Conservation (phyloP, 2,113 vertebrate species). For the Amphilophus citrinellus region DNA sequence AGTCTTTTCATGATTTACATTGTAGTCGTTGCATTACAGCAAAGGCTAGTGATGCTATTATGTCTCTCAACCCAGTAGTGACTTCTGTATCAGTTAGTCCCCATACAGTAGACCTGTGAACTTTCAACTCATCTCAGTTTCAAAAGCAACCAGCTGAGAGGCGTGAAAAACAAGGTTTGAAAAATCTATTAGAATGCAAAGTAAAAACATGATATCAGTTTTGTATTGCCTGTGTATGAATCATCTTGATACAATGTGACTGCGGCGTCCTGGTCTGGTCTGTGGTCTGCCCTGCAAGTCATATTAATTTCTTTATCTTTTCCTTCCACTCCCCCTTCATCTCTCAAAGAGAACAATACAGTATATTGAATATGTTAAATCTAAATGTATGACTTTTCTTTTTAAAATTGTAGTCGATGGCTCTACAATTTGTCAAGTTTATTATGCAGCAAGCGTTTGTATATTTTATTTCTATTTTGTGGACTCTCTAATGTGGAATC, state of each 20-base stretch:
- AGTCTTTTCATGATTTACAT: conserved; percentile 24
- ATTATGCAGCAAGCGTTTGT: neutral
- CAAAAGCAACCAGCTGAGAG: neutral
- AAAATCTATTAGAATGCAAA: neutral
- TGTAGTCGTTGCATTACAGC: neutral
- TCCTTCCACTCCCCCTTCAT: neutral
- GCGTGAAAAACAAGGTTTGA: neutral
- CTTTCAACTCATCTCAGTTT: neutral
- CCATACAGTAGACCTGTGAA: neutral
- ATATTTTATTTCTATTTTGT: neutral
- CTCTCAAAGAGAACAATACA: neutral
- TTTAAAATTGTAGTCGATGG: neutral
- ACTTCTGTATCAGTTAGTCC: conserved; percentile 3
- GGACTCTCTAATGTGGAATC: neutral
- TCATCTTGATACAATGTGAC: neutral
- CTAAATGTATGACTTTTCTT: neutral
- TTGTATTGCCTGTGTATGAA: neutral
- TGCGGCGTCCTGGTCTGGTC: neutral
- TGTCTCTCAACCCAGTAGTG: conserved; percentile 12
- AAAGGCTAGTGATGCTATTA: conserved; percentile 3
- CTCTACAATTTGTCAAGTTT: neutral
- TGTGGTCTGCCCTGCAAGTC: neutral
- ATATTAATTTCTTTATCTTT: neutral
- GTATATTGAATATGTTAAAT: neutral
- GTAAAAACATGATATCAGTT: neutral